phyloP scores from a whole-genome alignment of 1,140 invertebrate species.

The Frieseomelitta varia region DNA sequence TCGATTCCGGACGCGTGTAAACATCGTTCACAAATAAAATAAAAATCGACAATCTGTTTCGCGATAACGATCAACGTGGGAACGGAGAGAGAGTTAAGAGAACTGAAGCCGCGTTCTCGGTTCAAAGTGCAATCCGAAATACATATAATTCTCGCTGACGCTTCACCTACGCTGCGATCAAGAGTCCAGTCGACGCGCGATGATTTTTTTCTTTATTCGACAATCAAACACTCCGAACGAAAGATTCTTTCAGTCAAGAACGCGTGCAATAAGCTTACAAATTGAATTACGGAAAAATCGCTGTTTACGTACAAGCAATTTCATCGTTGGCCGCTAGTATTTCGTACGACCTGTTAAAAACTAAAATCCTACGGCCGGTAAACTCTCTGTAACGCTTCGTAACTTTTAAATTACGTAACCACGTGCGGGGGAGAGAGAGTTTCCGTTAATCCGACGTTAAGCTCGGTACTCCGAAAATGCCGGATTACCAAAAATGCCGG shows the following conservation, averaged over 20 bases:
- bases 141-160: constrained; percentile 6
- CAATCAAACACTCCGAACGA: not conserved
- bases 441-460: not conserved
- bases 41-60: not conserved
- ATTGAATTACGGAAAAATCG: not conserved
- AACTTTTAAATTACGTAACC: not conserved
- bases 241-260: not conserved
- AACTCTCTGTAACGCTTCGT: not conserved
- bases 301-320: not conserved
- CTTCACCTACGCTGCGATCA: constrained; percentile 20
- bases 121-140: constrained; percentile 1
- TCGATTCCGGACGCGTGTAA: not conserved
- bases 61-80: not conserved
- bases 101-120: constrained; percentile 29
- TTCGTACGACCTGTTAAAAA: not conserved
- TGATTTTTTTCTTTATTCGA: not conserved
- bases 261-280: not conserved
- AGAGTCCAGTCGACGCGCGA: not conserved
- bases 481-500: not conserved
- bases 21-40: not conserved
- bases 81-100: not conserved
- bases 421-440: not conserved
- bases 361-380: not conserved
- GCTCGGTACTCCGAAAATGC: not conserved
- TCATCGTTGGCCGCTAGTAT: not conserved